A percentile compares a stretch with the other conserved stretches of the same genome.
phyloP scores from a whole-genome alignment of 2,113 vertebrate genomes.

The Nesogale talazaci region DNA sequence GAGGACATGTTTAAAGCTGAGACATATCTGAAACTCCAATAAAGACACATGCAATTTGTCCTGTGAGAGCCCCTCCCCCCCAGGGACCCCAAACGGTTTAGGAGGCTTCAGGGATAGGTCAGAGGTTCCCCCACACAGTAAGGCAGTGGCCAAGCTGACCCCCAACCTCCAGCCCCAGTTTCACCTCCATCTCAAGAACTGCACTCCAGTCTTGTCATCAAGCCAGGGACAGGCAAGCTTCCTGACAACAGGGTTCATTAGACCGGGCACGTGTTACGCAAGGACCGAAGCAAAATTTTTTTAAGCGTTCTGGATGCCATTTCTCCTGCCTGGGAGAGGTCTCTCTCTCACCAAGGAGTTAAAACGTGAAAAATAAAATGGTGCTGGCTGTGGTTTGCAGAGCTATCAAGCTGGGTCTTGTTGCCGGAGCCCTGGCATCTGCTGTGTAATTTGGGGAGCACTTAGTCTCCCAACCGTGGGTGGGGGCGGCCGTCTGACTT shows the following conservation, averaged over 20 bases:
- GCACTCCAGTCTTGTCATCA: background rate
- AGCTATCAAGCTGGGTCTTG: conserved; percentile 80
- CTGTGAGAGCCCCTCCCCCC: background rate
- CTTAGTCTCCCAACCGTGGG: conserved; percentile 65
- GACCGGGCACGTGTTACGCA: conserved; percentile 9
- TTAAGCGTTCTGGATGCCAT: conserved; percentile 51
- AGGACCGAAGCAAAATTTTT: conserved; percentile 17
- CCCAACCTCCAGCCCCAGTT: too few species aligned
- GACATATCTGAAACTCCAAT: background rate
- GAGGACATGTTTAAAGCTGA: conserved; percentile 25
- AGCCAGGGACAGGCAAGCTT: background rate
- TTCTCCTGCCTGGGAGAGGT: conserved; percentile 65
- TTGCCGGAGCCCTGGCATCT: conserved; percentile 72
- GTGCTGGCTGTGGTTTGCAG: conserved; percentile 71
- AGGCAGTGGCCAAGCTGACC: background rate
- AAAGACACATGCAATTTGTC: background rate
- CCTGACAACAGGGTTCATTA: conserved; percentile 67
- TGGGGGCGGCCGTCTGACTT: conserved; percentile 70
- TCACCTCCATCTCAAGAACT: background rate
- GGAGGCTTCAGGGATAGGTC: too few species aligned
- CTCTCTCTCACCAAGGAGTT: conserved; percentile 68
- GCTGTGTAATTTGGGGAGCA: conserved; percentile 80
- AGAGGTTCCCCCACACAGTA: background rate
- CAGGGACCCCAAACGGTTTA: background rate
- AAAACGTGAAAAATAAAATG: conserved; percentile 72